Conservation (phyloP, 1,140 invertebrate species). For the Phymastichus coffea region DNA sequence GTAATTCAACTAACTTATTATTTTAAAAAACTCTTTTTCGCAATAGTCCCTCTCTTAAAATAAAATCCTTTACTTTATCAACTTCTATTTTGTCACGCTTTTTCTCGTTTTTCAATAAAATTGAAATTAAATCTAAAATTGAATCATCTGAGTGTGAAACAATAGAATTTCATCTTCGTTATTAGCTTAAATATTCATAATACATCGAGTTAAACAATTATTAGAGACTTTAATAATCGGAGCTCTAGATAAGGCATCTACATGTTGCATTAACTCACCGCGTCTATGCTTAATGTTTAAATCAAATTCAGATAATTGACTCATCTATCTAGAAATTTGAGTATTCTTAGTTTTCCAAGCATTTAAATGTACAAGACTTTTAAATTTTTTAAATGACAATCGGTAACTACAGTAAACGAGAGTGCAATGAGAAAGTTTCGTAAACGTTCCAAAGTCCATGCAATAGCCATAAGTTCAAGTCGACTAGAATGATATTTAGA, state of each 20-base stretch:
- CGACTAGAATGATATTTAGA: too few species aligned
- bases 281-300: neutral
- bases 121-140: neutral
- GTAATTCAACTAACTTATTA: neutral
- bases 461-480: constrained; percentile 31
- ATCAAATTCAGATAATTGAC: neutral
- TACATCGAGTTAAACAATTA: neutral
- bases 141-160: neutral
- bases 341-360: constrained; percentile 2
- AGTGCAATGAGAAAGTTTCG: constrained; percentile 22
- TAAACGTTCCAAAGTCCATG: constrained; percentile 4
- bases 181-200: neutral
- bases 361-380: neutral
- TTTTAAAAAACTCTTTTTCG: neutral
- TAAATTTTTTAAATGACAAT: too few species aligned
- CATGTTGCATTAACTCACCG: neutral
- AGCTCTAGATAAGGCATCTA: constrained; percentile 1
- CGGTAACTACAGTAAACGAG: constrained; percentile 16
- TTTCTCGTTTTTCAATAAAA: neutral
- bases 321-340: constrained; percentile 1
- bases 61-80: neutral
- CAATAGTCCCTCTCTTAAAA: constrained; percentile 9
- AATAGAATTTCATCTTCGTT: constrained; percentile 1
- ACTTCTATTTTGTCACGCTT: neutral
- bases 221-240: neutral